A percentile compares a stretch with the other conserved stretches of the same genome.
phyloP scores from a whole-genome alignment of 2,113 vertebrate genomes.

The Parus major region DNA sequence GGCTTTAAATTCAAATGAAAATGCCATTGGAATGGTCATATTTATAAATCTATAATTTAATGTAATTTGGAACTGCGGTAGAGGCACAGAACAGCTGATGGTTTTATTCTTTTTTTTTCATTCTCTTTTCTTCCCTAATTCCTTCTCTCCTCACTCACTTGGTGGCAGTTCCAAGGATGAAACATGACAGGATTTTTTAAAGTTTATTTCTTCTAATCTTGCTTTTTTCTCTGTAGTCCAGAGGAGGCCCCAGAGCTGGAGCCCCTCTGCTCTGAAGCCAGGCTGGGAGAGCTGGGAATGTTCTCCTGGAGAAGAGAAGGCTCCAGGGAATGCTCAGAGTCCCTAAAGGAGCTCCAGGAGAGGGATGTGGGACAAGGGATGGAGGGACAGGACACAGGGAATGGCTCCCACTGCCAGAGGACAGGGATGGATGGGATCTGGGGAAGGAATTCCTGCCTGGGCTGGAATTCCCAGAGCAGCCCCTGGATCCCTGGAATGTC shows the following conservation, averaged over 20 bases:
- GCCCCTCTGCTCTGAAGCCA: not conserved
- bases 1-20: not conserved
- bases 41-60: not conserved
- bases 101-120: not conserved
- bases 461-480: not conserved
- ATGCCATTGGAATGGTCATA: not conserved
- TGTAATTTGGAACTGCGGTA: not conserved
- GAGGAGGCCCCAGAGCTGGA: accelerated
- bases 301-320: accelerated
- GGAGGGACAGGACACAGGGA: not conserved
- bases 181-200: not conserved
- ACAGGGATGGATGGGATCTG: accelerated
- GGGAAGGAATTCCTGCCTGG: not conserved
- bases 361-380: not conserved
- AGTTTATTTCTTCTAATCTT: not conserved
- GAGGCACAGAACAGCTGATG: not conserved
- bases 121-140: not conserved
- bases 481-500: not conserved
- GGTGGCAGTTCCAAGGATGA: not conserved
- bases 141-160: not conserved
- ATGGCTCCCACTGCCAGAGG: not conserved
- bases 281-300: not conserved
- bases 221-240: not conserved
- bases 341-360: not conserved
- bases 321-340: too few relatives aligned